These are phyloP conservation scores for Leucopsar rothschildi DNA, from an alignment of 2,113 vertebrate genomes.

Conservation along the genomic window DNA sequence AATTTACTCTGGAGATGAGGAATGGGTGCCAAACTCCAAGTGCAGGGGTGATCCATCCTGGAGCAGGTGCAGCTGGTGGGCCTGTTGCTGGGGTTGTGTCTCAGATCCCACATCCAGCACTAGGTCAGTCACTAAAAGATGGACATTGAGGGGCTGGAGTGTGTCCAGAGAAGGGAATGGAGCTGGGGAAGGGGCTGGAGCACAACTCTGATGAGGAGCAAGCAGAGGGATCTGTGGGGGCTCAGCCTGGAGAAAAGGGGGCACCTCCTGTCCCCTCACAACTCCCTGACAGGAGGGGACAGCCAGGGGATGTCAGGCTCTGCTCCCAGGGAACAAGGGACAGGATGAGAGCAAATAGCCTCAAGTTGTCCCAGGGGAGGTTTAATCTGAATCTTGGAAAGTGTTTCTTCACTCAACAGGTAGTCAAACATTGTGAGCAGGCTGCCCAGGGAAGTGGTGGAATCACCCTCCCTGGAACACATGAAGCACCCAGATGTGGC, in stretches of 20 bases:
- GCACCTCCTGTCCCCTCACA: neutral
- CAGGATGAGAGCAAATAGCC: accelerated
- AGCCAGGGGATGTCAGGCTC: accelerated
- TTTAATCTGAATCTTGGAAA: neutral
- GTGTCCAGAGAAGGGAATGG: neutral
- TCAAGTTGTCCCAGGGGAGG: neutral
- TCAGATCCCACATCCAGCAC: accelerated
- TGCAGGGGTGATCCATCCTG: neutral
- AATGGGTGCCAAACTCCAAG: neutral
- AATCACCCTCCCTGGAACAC: neutral
- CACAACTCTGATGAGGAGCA: neutral
- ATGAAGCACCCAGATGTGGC: neutral
- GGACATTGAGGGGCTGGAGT: neutral
- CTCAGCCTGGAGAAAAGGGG: neutral
- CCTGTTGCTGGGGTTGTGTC: neutral
- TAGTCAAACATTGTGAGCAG: neutral
- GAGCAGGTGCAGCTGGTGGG: neutral
- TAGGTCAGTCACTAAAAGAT: neutral
- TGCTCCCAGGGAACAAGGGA: neutral
- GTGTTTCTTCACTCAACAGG: neutral
- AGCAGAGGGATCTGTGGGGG: neutral
- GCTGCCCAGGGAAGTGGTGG: neutral
- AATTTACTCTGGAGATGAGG: neutral
- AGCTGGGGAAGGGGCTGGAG: neutral
- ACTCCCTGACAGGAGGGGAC: neutral